Evolutionary conservation across 2,113 vertebrate genomes (phyloP).

Genomic region (Pelecanoides urinatrix): DNA sequence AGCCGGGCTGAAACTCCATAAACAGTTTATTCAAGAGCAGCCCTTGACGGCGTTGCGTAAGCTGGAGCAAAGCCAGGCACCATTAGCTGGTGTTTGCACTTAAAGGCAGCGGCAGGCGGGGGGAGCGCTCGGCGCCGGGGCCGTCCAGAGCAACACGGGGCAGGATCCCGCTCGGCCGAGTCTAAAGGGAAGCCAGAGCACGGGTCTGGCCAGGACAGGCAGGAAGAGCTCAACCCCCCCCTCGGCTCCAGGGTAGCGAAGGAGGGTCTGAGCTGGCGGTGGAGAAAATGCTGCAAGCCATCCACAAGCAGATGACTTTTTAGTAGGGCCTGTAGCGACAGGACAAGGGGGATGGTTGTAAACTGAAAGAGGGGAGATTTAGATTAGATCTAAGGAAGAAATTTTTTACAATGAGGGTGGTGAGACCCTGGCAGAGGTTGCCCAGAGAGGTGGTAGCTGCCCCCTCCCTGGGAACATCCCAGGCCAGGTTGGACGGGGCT

Average conservation of each 20-base stretch:
- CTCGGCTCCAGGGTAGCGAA: not conserved
- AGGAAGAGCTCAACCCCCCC: no score
- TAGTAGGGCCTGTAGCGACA: accelerated
- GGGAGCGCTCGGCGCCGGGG: not conserved
- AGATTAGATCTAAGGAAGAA: not conserved
- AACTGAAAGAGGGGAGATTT: no score
- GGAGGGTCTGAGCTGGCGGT: not conserved
- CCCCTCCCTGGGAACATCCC: not conserved
- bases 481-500: not conserved
- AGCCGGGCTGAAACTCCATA: not conserved
- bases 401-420: accelerated
- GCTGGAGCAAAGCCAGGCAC: not conserved
- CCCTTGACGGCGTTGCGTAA: not conserved
- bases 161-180: not conserved
- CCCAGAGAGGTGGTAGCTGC: not conserved
- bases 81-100: not conserved
- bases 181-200: not conserved
- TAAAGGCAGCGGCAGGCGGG: not conserved
- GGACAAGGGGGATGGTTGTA: not conserved
- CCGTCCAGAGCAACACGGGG: not conserved
- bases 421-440: accelerated
- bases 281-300: not conserved
- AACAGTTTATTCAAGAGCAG: not conserved
- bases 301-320: not conserved
- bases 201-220: accelerated